Evolutionary conservation across 2,888 invertebrate genomes (phyloP), one percentile per base, ranked within the genome.

Genomic region (Latrodectus elegans): DNA sequence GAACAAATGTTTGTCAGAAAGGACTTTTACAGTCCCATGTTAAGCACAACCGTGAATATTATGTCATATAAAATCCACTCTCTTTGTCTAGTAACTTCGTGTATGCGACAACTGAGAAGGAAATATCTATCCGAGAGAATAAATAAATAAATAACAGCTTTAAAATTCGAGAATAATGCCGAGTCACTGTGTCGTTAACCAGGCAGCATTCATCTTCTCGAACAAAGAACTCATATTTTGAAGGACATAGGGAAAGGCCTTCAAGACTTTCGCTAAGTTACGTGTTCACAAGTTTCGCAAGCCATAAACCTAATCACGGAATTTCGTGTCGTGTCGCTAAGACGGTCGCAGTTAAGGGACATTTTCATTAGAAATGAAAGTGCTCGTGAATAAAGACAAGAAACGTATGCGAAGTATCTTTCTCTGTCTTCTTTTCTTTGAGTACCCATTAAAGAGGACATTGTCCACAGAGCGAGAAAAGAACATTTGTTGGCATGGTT

Each of bases 251-350:
- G 38, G 38, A 38, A 22, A 73, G 76, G 60, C 83, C 64, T 76
- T 83, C 70, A 60, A 73, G 65, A 60, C 84, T 73, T 84, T 84
- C 70, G 22, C 52, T 38, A 65, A 78, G 77, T 83, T 83, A 83
- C 83, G 83, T 83, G 75, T 83, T 51, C 76, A 71, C 64, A 60
- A 71, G 83, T 76, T 76, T 55, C 75, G 76, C 84, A 67, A 77
- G 77, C 84, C 77, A 84, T 84, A 72, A 78, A 84, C 77, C 64
- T 64, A 65, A 73, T 84, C 84, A 84, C 84, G 84, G 73, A 84
- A 14, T 67, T 72, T 77, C 84, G 77, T 84, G 84, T 71, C 72
- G 38, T 64, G 65, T 38, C 38, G 38, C 53, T 65, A n/a, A 72
- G 67, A 53, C 72, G 79, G 72, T 72, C 64, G 72, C 60, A 64